Evolutionary conservation across 2,113 vertebrate species (phyloP), one percentile per base, ranked within the genome.

Genomic region (Neopipo cinnamomea): DNA sequence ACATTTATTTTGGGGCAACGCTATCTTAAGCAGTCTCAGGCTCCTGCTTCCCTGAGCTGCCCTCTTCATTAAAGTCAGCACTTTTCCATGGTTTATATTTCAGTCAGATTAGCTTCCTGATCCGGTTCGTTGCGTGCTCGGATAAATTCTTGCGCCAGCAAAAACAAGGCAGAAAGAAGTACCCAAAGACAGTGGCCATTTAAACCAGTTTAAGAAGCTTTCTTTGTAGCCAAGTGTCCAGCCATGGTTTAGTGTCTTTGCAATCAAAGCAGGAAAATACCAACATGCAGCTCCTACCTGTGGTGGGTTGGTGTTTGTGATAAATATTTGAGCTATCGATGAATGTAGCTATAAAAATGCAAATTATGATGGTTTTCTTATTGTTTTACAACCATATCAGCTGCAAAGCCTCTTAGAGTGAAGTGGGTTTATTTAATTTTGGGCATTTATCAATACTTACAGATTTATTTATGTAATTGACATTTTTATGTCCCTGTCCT

Each of bases 391-490:
- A 35, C 91, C 14, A 0, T 84, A 87, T 96, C 86, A 91, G 35
- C 93, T 87, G 68, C 92, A 92, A 81, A 92, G 65, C 68, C 59
- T 91, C 89, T 93, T 86, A 83, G 27, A 96, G 61, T 72, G 79
- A 81, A 88, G 76, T 63, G 76, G 46, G 25, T 87, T 96, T 92
- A 84, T 96, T 96, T 94, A 94, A 92, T 93, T 96, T 95, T 41
- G 79, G 85, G 68, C 56, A 72, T 96, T 93, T 82, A 85, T 96
- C 56, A 88, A 92, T 95, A 87, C 92, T 92, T 86, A 92, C 56
- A 68, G 92, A 91, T 94, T 96, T 91, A 93, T 93, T 95, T 96
- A 49, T 81, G 65, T 86, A 94, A 94, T 42, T 96, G 96, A 85
- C 25, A 22, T 94, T 87, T 95, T 92, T 91, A 91, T 81, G 85